Base-by-base conservation (phyloP, 2,888 invertebrate genomes). In the Ophion obscuratus region DNA sequence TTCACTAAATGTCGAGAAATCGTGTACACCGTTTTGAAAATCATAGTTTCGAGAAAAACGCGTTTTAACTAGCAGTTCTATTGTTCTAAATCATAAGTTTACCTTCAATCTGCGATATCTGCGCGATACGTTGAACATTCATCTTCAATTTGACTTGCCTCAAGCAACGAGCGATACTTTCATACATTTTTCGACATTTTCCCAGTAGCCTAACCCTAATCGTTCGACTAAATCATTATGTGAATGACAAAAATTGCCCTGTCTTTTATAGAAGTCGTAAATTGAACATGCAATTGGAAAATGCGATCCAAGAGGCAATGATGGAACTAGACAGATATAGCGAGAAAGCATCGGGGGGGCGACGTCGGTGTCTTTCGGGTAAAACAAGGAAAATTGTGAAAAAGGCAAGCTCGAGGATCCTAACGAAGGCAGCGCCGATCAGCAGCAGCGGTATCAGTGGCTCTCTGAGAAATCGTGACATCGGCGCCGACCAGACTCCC, bases 291-390 rank as follows among this genome's bases (percentile, higher is more conserved):
- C 97, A 97, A 94, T 95, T 98, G 92, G 98, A 98, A 95, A 97
- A 97, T 93, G 98, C 98, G 81, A 98, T 98, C 92, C 98, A 98
- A 95, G 98, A 98, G 95, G 98, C 98, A 81, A 98, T 98, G 98
- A 95, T 96, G 88, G 98, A 98, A 94, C 95, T 98, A 92, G 98
- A 98, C 94, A 91, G 91, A 84, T 90, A 90, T 73, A 89, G 90
- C 84, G 90, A 93, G 78, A 83, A 83, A 67, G 57, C 75, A 66
- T 66, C 86, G 47, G 62, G 70, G n/a, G 79, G 61, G 64, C 86
- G 59, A 36, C 79, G 71, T 66, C 78, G 74, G 14, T 77, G 64
- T 82, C 68, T 62, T 53, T 27, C 76, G 75, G 40, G 68, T 62
- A 81, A 75, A 84, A 59, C 73, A 14, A 53, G 82, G 17, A 87